Conservation (phyloP, 2,113 vertebrate genomes). For the Lepus europaeus region DNA sequence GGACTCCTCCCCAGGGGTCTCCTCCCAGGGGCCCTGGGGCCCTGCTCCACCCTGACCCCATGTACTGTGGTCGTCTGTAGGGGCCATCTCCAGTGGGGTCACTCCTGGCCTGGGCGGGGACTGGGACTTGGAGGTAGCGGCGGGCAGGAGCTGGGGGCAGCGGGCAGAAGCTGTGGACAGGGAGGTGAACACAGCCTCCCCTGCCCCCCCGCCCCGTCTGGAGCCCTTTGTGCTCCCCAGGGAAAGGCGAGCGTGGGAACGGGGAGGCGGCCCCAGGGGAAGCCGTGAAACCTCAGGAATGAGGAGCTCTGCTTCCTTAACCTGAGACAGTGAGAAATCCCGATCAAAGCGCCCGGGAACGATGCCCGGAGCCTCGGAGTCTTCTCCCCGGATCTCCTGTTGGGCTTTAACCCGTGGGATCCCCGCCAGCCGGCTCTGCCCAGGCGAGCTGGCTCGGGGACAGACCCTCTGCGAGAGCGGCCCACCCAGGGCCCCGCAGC, state of each 20-base stretch:
- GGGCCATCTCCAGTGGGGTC: neutral
- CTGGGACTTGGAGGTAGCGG: neutral
- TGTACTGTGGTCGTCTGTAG: neutral
- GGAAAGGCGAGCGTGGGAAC: neutral
- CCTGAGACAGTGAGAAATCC: conserved; percentile 57
- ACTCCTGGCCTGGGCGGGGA: neutral
- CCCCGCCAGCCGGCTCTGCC: neutral
- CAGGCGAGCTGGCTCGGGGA: neutral
- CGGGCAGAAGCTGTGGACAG: accelerated
- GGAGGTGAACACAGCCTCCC: accelerated
- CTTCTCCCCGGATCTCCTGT: neutral
- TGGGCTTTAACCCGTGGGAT: neutral
- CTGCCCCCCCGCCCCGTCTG: accelerated
- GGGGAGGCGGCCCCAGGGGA: neutral
- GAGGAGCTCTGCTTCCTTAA: conserved; percentile 60
- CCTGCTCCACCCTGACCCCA: neutral
- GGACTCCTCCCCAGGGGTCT: neutral
- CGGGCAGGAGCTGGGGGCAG: neutral
- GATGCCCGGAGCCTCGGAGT: neutral
- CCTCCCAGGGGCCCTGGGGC: neutral
- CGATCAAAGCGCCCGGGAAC: neutral
- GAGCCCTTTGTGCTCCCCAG: neutral
- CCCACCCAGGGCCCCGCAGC: neutral
- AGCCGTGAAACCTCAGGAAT: conserved; percentile 59
- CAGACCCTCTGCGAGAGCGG: neutral